A percentile compares a stretch with the other conserved stretches of the same genome.
phyloP scores from a whole-genome alignment of 2,797 vertebrate species.

The Ficedula albicollis region DNA sequence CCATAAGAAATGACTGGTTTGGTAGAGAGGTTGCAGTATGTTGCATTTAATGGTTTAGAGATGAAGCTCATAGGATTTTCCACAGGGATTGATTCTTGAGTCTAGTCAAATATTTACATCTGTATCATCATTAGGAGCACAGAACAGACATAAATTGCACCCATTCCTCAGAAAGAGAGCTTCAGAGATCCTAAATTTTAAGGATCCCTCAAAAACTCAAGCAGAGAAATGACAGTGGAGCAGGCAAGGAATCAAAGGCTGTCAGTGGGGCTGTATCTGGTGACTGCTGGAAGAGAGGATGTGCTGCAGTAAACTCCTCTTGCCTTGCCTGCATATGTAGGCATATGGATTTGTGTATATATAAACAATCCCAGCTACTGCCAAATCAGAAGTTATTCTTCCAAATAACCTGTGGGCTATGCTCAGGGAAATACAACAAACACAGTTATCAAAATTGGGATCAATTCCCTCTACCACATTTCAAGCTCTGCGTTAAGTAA shows the following conservation, averaged over 20 bases:
- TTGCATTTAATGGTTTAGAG: neutral
- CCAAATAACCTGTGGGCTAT: neutral
- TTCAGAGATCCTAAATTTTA: neutral
- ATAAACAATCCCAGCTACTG: neutral
- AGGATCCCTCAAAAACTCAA: neutral
- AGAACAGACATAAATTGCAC: neutral
- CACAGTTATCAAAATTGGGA: neutral
- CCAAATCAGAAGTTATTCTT: constrained; percentile 4
- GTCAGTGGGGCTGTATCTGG: neutral
- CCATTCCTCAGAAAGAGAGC: neutral
- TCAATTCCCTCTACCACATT: neutral
- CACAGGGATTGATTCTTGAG: neutral
- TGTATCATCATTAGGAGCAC: neutral
- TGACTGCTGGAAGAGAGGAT: neutral
- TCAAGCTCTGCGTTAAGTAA: neutral
- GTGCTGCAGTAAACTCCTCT: neutral
- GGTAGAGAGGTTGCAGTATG: neutral
- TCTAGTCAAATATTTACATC: neutral
- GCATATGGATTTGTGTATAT: neutral
- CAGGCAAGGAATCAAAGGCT: neutral
- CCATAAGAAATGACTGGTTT: neutral
- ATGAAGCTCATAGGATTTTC: neutral
- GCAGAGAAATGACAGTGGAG: neutral
- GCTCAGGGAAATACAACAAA: neutral
- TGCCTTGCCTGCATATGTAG: neutral